Evolutionary conservation across 2,113 vertebrate species (phyloP).

Genomic region (Paradoxurus hermaphroditus): DNA sequence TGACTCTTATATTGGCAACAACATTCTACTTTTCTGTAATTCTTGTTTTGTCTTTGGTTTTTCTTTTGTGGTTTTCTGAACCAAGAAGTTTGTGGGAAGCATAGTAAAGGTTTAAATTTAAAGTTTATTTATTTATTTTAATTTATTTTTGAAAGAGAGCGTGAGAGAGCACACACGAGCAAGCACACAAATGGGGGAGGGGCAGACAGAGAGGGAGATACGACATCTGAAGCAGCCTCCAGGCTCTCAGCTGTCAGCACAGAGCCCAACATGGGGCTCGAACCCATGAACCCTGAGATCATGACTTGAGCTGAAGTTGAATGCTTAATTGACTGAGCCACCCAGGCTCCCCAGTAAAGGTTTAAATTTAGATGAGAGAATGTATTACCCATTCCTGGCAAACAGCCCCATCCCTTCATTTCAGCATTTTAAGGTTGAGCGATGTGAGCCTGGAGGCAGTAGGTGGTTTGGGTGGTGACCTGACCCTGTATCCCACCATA

Average conservation of each 20-base stretch:
- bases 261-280: too few relatives aligned
- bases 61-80: slow-evolving; percentile 42
- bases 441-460: neutral
- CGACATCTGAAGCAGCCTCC: too few relatives aligned
- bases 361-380: neutral
- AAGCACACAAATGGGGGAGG: too few relatives aligned
- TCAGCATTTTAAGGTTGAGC: neutral
- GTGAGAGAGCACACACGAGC: too few relatives aligned
- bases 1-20: neutral
- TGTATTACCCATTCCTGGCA: neutral
- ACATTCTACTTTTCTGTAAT: neutral
- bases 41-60: slow-evolving; percentile 41
- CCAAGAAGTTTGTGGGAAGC: neutral
- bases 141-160: too few relatives aligned
- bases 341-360: neutral
- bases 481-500: neutral
- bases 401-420: neutral
- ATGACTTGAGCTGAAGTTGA: too few relatives aligned
- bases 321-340: too few relatives aligned
- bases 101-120: neutral
- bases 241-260: too few relatives aligned
- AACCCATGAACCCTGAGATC: too few relatives aligned
- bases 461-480: neutral
- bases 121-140: too few relatives aligned
- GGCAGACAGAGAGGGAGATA: too few relatives aligned